Conservation (phyloP, 2,113 vertebrate genomes). For the Osmerus eperlanus region DNA sequence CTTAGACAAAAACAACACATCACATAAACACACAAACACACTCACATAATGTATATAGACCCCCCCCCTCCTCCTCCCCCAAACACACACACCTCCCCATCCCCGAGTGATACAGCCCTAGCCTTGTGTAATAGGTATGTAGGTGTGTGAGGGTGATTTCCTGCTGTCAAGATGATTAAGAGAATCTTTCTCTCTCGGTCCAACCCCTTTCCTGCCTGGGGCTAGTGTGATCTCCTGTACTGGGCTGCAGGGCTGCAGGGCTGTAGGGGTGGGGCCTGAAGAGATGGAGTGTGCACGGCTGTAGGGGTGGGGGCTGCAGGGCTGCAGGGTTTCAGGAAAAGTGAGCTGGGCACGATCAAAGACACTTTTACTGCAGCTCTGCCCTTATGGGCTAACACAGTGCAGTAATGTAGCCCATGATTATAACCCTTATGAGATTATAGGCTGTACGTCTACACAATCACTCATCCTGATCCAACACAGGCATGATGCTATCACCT, state of each 20-base stretch:
- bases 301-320: no score
- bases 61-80: background rate
- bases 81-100: background rate
- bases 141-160: background rate
- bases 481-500: background rate
- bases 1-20: no score
- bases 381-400: background rate
- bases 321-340: background rate
- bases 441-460: background rate
- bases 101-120: no score
- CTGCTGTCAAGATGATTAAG: background rate
- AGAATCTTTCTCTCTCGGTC: background rate
- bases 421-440: constrained; percentile 12
- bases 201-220: background rate
- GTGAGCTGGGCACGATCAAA: background rate
- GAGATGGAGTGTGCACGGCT: background rate
- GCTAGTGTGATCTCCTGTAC: background rate
- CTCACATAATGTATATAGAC: no score
- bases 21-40: background rate
- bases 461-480: background rate
- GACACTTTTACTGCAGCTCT: background rate
- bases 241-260: no score
- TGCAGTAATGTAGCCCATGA: constrained; percentile 9
- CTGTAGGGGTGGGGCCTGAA: background rate
- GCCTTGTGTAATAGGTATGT: background rate